Conservation (phyloP, 2,888 invertebrate species). For the Chrysolina oricalcia region DNA sequence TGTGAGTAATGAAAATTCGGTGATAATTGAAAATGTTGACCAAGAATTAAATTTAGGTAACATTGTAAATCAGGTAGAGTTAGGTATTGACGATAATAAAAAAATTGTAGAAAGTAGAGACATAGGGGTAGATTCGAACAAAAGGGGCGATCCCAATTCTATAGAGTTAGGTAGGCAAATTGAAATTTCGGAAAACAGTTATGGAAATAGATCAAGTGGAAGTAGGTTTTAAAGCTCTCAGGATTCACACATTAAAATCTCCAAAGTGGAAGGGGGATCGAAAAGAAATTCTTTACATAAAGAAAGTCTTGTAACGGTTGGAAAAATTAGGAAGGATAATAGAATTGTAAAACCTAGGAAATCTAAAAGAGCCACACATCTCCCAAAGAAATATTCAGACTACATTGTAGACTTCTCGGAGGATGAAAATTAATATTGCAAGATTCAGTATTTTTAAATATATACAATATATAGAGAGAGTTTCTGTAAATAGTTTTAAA, state of each 20-base stretch:
- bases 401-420: not conserved
- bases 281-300: conserved; percentile 1
- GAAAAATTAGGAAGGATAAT: not conserved
- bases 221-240: not conserved
- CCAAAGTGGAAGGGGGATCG: not conserved
- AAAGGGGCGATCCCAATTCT: not conserved
- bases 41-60: not conserved
- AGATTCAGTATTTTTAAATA: not conserved
- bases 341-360: not conserved
- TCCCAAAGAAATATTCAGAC: not conserved
- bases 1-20: not conserved
- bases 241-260: not conserved
- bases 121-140: not conserved
- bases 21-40: not conserved
- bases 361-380: not conserved
- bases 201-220: not conserved
- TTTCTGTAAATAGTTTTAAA: not conserved
- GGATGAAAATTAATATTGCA: not conserved
- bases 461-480: not conserved
- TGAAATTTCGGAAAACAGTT: not conserved
- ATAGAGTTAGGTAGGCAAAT: not conserved
- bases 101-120: not conserved
- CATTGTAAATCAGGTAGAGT: not conserved
- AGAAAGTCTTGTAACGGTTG: not conserved
- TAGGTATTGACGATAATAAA: not conserved